These are phyloP conservation scores for Thaleichthys pacificus DNA, from an alignment of 2,797 vertebrate genomes.

Conservation along the genomic window DNA sequence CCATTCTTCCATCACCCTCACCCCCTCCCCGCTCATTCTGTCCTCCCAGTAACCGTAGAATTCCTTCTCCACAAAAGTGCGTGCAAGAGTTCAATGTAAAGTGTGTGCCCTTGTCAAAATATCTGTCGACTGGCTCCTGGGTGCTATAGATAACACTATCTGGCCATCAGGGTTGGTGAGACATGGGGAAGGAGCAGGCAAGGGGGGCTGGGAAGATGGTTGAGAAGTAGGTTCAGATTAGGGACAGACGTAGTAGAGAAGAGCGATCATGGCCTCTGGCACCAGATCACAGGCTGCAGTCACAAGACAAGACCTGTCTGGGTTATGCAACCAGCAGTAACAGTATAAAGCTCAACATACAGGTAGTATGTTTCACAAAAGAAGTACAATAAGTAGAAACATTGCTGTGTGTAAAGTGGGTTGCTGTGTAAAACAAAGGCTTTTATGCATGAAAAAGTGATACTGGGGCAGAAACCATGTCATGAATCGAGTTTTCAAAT, in stretches of 20 bases:
- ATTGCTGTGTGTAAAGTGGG: background rate
- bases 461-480: too few species aligned
- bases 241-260: conserved; percentile 36
- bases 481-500: too few species aligned
- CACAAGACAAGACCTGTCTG: conserved; percentile 58
- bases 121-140: conserved; percentile 63
- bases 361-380: conserved; percentile 26
- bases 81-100: conserved; percentile 34
- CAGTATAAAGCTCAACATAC: conserved; percentile 13
- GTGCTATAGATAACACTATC: conserved; percentile 66
- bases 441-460: too few species aligned
- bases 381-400: background rate
- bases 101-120: conserved; percentile 47
- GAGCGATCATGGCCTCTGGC: conserved; percentile 35
- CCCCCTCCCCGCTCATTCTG: background rate
- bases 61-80: conserved; percentile 27
- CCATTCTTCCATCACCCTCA: background rate
- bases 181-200: background rate
- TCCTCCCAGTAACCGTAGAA: background rate
- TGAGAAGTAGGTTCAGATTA: conserved; percentile 9
- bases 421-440: background rate
- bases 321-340: conserved; percentile 47
- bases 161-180: conserved; percentile 42
- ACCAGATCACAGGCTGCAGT: conserved; percentile 36
- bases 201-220: background rate